phyloP scores from a whole-genome alignment of 2,797 vertebrate species.

The Steatocranus sp. region DNA sequence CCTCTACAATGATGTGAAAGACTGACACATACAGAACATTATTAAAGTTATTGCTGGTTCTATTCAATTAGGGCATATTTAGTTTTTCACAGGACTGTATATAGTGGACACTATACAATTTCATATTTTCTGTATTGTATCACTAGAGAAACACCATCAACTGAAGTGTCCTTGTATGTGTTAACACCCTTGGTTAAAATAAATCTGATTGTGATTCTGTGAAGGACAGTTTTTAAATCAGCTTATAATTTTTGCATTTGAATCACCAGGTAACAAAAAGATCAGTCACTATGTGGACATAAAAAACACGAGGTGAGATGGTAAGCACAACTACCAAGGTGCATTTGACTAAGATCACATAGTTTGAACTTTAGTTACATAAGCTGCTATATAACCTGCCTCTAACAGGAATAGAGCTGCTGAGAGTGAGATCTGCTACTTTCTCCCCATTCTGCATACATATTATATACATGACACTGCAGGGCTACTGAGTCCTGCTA shows the following conservation, averaged over 20 bases:
- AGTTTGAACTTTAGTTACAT: neutral
- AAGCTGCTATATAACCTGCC: neutral
- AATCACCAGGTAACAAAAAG: neutral
- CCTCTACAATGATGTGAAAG: neutral
- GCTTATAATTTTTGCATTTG: neutral
- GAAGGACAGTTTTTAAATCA: neutral
- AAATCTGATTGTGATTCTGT: neutral
- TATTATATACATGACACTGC: neutral
- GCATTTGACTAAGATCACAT: neutral
- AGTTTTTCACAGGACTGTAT: neutral
- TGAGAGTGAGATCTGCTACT: neutral
- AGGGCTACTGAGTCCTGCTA: neutral
- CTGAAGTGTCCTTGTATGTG: neutral
- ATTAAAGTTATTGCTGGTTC: neutral
- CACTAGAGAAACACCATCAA: neutral
- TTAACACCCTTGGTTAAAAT: neutral
- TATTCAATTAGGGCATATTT: neutral
- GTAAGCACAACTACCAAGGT: neutral
- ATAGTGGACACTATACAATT: neutral
- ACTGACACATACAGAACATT: neutral
- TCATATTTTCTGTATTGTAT: no score
- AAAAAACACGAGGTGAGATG: neutral
- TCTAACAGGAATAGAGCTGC: neutral
- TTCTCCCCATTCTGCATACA: neutral
- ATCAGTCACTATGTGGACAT: neutral